Percentiles rank a stretch among this genome's conserved stretches.
These are phyloP conservation scores for Hippocampus guttulatus DNA, from an alignment of 2,113 vertebrate species.

Conservation along the genomic window DNA sequence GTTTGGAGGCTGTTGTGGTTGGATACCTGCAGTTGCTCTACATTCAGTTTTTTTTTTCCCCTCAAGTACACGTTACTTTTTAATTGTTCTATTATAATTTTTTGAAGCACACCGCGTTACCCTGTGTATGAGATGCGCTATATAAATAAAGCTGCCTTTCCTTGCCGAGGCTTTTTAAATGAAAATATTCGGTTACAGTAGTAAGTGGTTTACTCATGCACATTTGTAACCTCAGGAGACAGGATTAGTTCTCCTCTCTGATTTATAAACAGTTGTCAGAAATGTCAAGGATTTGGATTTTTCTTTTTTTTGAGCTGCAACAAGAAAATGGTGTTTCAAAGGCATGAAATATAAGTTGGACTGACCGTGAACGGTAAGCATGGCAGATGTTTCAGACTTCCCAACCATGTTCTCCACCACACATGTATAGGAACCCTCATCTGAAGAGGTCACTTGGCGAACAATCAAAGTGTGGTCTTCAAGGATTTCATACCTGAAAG, in stretches of 20 bases:
- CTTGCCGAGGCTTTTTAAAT: not conserved
- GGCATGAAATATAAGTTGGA: not conserved
- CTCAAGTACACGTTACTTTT: no score
- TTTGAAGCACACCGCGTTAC: no score
- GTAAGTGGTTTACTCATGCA: not conserved
- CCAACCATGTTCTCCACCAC: conserved; percentile 96
- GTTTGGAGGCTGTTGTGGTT: not conserved
- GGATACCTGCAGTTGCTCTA: no score
- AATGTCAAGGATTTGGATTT: not conserved
- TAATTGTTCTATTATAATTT: no score
- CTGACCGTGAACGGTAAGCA: conserved; percentile 89
- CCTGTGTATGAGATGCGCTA: no score
- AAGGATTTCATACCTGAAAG: conserved; percentile 83
- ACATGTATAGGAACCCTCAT: conserved; percentile 90
- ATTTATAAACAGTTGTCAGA: conserved; percentile 7
- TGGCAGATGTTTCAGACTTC: conserved; percentile 87
- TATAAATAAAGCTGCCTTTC: no score
- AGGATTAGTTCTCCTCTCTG: not conserved
- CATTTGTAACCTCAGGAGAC: conserved; percentile 25
- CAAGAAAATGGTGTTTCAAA: not conserved
- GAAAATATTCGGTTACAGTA: not conserved
- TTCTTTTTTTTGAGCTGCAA: not conserved
- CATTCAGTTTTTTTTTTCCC: no score
- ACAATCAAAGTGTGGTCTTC: conserved; percentile 91
- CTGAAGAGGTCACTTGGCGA: conserved; percentile 79